Conservation (phyloP, 2,888 invertebrate species). For the Leucophenga maculata region DNA sequence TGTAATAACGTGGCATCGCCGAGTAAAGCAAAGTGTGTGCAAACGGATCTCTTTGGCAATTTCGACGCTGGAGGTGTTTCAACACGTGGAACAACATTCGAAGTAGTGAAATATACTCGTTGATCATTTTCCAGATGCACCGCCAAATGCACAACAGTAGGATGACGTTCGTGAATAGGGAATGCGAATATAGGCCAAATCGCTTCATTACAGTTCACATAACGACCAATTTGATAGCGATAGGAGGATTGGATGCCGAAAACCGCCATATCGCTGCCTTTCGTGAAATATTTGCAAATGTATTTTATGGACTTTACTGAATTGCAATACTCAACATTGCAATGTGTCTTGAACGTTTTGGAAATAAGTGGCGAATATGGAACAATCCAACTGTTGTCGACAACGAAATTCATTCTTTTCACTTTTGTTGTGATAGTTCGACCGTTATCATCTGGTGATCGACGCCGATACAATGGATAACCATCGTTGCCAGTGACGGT, state of each 20-base stretch:
- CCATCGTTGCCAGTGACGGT: slow-evolving; percentile 55
- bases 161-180: slow-evolving; percentile 17
- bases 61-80: too few relatives aligned
- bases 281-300: slow-evolving; percentile 46
- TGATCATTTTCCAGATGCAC: slow-evolving; percentile 16
- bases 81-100: too few relatives aligned
- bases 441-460: slow-evolving; percentile 20
- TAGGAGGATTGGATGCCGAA: slow-evolving; percentile 31
- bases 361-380: slow-evolving; percentile 57
- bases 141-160: slow-evolving; percentile 11
- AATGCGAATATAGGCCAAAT: slow-evolving; percentile 35
- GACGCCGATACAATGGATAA: slow-evolving; percentile 56
- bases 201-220: slow-evolving; percentile 38
- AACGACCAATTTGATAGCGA: slow-evolving; percentile 32
- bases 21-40: too few relatives aligned
- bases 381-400: slow-evolving; percentile 5
- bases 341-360: slow-evolving; percentile 53
- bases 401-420: neutral
- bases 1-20: too few relatives aligned
- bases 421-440: neutral
- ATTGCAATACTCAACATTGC: slow-evolving; percentile 63
- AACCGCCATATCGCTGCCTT: slow-evolving; percentile 36
- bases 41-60: too few relatives aligned
- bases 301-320: slow-evolving; percentile 70
- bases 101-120: too few relatives aligned